phyloP scores from a whole-genome alignment of 1,140 invertebrate species.

The Melanaphis sacchari region DNA sequence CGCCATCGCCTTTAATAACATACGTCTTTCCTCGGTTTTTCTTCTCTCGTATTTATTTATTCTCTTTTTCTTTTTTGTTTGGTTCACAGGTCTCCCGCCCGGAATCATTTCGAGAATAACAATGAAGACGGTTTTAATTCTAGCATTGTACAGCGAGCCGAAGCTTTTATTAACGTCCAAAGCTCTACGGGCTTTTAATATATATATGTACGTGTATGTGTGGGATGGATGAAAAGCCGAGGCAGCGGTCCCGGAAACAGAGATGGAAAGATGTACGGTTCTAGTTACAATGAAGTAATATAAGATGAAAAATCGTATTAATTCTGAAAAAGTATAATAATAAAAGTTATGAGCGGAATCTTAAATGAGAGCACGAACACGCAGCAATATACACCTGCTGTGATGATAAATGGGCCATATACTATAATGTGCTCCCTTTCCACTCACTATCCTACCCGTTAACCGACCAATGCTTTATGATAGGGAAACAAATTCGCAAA shows the following conservation, averaged over 20 bases:
- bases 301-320: slow-evolving; percentile 58
- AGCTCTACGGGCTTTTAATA: slow-evolving; percentile 49
- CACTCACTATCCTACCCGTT: too few relatives aligned
- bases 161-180: slow-evolving; percentile 57
- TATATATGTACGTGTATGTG: slow-evolving; percentile 30
- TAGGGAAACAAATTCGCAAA: slow-evolving; percentile 26
- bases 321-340: slow-evolving; percentile 57
- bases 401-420: slow-evolving; percentile 54
- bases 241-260: slow-evolving; percentile 45
- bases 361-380: slow-evolving; percentile 52
- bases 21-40: slow-evolving; percentile 47
- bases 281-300: slow-evolving; percentile 58
- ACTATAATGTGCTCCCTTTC: neutral
- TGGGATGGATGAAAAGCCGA: slow-evolving; percentile 37
- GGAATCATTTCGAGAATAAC: slow-evolving; percentile 57
- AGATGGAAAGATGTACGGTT: slow-evolving; percentile 57
- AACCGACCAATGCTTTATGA: neutral
- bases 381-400: slow-evolving; percentile 55
- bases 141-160: slow-evolving; percentile 37
- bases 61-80: slow-evolving; percentile 50
- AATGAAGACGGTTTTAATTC: slow-evolving; percentile 57
- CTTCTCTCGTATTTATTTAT: slow-evolving; percentile 49
- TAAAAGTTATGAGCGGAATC: slow-evolving; percentile 58
- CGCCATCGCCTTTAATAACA: slow-evolving; percentile 49
- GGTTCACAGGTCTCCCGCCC: slow-evolving; percentile 49